phyloP scores from a whole-genome alignment of 2,113 vertebrate genomes.

The Zapus hudsonius region DNA sequence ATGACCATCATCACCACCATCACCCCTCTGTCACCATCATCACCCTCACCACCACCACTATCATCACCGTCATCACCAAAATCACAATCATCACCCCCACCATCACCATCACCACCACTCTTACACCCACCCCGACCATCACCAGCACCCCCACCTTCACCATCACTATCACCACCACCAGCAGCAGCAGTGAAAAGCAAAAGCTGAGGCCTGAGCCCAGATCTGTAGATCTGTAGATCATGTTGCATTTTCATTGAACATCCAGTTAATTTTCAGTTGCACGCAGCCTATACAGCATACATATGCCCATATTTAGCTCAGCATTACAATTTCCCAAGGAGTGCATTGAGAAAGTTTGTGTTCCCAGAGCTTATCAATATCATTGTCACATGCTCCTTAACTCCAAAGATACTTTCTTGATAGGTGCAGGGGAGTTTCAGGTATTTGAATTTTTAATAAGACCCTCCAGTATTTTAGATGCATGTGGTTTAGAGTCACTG shows the following conservation, averaged over 20 bases:
- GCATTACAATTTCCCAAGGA: background rate
- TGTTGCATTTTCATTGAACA: background rate
- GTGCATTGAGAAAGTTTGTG: background rate
- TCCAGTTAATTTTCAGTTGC: background rate
- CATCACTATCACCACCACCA: too few relatives aligned
- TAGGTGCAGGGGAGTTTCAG: background rate
- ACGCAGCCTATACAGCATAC: background rate
- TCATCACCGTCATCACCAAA: background rate
- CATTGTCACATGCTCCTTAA: background rate
- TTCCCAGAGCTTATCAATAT: conserved; percentile 20
- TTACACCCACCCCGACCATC: too few relatives aligned
- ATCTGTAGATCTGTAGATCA: background rate
- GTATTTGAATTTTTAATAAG: conserved; percentile 40
- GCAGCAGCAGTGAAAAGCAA: too few relatives aligned
- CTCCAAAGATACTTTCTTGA: background rate
- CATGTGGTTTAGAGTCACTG: background rate
- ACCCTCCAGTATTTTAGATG: background rate
- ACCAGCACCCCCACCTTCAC: too few relatives aligned
- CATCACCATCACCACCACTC: background rate
- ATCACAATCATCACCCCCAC: too few relatives aligned
- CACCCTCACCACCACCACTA: background rate
- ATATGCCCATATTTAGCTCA: background rate
- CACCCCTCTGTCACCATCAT: background rate
- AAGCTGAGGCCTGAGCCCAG: background rate
- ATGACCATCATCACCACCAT: too few relatives aligned